Conservation (phyloP, 2,888 invertebrate species). For the Zootermopsis nevadensis region DNA sequence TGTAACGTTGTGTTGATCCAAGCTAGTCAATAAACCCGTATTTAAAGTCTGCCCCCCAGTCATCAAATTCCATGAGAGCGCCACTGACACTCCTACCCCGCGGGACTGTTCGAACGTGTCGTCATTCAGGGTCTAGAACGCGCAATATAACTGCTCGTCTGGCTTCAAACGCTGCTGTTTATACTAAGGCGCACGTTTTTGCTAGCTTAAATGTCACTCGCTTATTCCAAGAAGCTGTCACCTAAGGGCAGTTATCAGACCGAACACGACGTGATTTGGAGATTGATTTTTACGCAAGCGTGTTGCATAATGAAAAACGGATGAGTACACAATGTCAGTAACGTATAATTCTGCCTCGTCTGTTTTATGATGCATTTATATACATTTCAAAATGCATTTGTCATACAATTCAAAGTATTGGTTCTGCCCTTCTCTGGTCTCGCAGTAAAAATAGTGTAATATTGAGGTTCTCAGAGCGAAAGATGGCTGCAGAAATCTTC, state of each 20-base stretch:
- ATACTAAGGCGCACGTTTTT: neutral
- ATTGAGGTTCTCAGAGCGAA: too few relatives aligned
- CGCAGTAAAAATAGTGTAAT: too few relatives aligned
- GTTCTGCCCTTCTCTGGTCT: too few relatives aligned
- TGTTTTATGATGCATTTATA: too few relatives aligned
- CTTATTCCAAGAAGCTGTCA: neutral
- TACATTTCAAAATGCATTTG: too few relatives aligned
- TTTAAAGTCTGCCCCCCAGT: neutral
- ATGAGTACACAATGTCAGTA: too few relatives aligned
- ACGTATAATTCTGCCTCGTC: too few relatives aligned
- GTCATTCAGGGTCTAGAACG: neutral
- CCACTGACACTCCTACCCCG: neutral
- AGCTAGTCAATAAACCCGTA: conserved; percentile 13
- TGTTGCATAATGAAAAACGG: too few relatives aligned
- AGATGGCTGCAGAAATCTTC: too few relatives aligned
- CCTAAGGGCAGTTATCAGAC: neutral
- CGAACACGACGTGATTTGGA: too few relatives aligned
- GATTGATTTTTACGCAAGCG: too few relatives aligned
- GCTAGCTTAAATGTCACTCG: neutral
- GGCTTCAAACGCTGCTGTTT: neutral
- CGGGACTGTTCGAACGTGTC: neutral
- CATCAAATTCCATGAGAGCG: neutral
- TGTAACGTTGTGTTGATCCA: neutral
- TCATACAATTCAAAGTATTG: too few relatives aligned
- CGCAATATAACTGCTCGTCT: neutral